Evolutionary conservation across 2,888 invertebrate species (phyloP).

Genomic region (Zaprionus obscuricornis): DNA sequence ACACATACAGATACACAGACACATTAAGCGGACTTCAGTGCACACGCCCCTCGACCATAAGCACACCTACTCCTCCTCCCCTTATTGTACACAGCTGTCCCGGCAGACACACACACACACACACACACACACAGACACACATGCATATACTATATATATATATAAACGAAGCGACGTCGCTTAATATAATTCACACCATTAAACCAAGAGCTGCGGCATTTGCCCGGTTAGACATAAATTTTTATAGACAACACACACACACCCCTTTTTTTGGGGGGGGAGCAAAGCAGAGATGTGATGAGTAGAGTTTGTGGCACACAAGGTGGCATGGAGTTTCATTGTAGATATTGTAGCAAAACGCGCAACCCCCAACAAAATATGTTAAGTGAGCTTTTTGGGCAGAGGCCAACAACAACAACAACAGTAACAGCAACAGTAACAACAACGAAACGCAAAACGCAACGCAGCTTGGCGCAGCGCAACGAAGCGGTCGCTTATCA

Average conservation of each 20-base stretch:
- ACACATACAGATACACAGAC: too few relatives aligned
- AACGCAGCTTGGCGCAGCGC: too few relatives aligned
- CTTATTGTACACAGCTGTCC: constrained; percentile 52
- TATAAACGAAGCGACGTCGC: constrained; percentile 44
- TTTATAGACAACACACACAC: constrained; percentile 77
- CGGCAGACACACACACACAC: constrained; percentile 29
- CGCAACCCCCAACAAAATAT: constrained; percentile 50
- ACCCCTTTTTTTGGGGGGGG: constrained; percentile 44
- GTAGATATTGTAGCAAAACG: too few relatives aligned
- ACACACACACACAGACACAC: constrained; percentile 7
- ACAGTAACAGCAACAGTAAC: too few relatives aligned
- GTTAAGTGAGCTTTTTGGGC: constrained; percentile 63
- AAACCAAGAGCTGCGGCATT: constrained; percentile 75
- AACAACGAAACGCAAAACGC: too few relatives aligned
- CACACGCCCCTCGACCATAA: constrained; percentile 13
- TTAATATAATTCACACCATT: constrained; percentile 78
- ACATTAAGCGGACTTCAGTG: constrained; percentile 32
- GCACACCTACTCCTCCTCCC: too few relatives aligned
- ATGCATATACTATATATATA: constrained; percentile 25
- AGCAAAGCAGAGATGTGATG: not conserved
- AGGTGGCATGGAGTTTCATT: not conserved
- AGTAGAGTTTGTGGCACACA: not conserved
- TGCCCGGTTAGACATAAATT: constrained; percentile 73
- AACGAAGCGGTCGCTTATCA: constrained; percentile 61
- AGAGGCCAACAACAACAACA: constrained; percentile 20